Percentiles rank a stretch among this genome's conserved stretches.
Conservation (phyloP, 2,797 vertebrate genomes). For the Psittacula echo region DNA sequence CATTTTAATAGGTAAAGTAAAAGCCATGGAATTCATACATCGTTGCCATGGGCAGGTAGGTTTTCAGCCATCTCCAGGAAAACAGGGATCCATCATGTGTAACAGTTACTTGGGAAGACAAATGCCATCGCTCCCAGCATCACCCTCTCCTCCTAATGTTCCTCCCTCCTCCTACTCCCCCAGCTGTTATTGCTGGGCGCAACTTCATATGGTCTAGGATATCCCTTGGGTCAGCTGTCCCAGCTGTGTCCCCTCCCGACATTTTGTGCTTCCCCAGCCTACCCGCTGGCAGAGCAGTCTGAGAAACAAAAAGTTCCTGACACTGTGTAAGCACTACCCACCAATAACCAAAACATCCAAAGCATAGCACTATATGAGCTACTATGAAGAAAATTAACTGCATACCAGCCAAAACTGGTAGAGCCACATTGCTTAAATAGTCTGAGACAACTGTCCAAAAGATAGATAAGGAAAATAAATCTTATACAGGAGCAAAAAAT, state of each 20-base stretch:
- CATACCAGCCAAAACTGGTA: not conserved
- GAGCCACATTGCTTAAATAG: not conserved
- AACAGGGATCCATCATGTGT: fast-evolving
- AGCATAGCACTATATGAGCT: not conserved
- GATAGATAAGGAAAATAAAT: not conserved
- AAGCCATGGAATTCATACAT: fast-evolving
- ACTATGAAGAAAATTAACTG: not conserved
- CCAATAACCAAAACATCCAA: not conserved
- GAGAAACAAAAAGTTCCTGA: not conserved
- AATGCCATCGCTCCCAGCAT: fast-evolving
- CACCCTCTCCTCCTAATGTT: fast-evolving
- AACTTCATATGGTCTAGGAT: fast-evolving
- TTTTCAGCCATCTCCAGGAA: not conserved
- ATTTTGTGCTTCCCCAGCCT: not conserved
- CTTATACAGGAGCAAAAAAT: not conserved
- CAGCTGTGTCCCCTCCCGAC: not conserved
- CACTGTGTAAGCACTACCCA: not conserved
- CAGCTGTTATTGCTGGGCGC: not conserved
- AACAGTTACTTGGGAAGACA: not conserved
- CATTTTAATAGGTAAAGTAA: not conserved
- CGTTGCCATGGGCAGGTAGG: fast-evolving
- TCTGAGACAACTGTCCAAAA: not conserved
- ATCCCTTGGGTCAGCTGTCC: not conserved
- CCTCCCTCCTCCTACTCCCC: not conserved
- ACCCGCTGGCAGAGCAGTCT: fast-evolving